Evolutionary conservation across 1,140 invertebrate genomes (phyloP), one percentile per base, ranked within the genome.

Genomic region (Anoplophora glabripennis): DNA sequence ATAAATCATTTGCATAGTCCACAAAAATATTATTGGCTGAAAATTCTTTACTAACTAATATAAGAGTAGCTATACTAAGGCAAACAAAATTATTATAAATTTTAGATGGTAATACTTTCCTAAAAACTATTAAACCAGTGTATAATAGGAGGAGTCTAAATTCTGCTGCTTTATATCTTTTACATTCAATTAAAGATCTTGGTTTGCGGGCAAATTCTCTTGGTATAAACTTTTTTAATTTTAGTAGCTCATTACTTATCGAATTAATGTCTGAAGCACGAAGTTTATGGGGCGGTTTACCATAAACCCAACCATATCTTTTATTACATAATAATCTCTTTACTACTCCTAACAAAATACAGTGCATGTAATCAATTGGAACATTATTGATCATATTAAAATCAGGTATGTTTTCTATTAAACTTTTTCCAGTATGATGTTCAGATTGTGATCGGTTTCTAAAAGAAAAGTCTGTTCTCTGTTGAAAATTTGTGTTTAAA

Each of bases 151-250:
- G n/a, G n/a, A n/a, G 21, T 14, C 64, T 53, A 35, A 67, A 68
- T 61, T 76, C 70, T 7, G 70, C 69, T 3, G 70, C 68, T 66
- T 76, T 75, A 63, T 61, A 76, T 14, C 60, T 44, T 37, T 65
- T 58, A n/a, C 64, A 57, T 37, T 65, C 59, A 10, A 53, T 47
- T 15, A 74, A 61, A 14, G 21, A 15, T 44, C 70, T 34, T 18
- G 64, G 63, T 60, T 67, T 72, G 52, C 72, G 61, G 34, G 53
- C 41, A 49, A 72, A 69, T 61, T 75, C 69, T 1, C 10, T 1
- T 18, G 59, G 59, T 7, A 42, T 49, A 34, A 14, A 2, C 1
- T 33, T 46, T 45, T 34, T 11, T 7, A 55, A 55, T 5, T 7
- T 12, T 15, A 34, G 15, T 9, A 46, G 10, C 9, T 12, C 11